Percentiles rank a stretch among this genome's conserved stretches.
phyloP scores from a whole-genome alignment of 2,888 invertebrate species.

The Pachycephus smyrnensis region DNA sequence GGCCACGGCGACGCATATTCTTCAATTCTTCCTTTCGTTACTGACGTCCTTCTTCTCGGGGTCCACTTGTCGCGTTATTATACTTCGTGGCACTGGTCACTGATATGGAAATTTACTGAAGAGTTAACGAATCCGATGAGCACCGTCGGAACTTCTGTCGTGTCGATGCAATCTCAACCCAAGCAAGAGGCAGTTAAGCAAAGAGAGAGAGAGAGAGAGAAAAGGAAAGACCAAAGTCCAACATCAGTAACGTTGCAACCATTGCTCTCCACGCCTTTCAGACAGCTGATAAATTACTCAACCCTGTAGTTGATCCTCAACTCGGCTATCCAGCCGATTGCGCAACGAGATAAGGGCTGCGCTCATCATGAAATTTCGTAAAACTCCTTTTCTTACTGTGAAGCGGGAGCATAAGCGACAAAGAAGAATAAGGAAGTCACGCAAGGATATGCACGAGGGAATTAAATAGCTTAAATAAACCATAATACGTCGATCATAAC shows the following conservation, averaged over 20 bases:
- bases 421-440: neutral
- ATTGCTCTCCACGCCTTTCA: slow-evolving; percentile 56
- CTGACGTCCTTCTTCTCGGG: neutral
- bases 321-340: slow-evolving; percentile 42
- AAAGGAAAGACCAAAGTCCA: neutral
- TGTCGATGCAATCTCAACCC: slow-evolving; percentile 47
- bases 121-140: slow-evolving; percentile 28
- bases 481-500: slow-evolving; percentile 47
- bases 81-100: too few relatives aligned
- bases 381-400: neutral
- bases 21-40: neutral
- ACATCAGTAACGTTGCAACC: slow-evolving; percentile 11
- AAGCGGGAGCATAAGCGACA: neutral
- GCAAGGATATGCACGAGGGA: too few relatives aligned
- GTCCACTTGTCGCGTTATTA: neutral
- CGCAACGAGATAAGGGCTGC: neutral
- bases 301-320: slow-evolving; percentile 44
- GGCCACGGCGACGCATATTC: neutral
- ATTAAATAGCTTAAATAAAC: too few relatives aligned
- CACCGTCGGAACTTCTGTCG: slow-evolving; percentile 46
- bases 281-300: slow-evolving; percentile 64
- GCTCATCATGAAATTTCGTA: neutral
- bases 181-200: slow-evolving; percentile 30
- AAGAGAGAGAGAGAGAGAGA: slow-evolving; percentile 11
- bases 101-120: neutral